A percentile compares a stretch with the other conserved stretches of the same genome.
These are phyloP conservation scores for Eilema caniola DNA, from an alignment of 2,888 invertebrate species.

Conservation along the genomic window DNA sequence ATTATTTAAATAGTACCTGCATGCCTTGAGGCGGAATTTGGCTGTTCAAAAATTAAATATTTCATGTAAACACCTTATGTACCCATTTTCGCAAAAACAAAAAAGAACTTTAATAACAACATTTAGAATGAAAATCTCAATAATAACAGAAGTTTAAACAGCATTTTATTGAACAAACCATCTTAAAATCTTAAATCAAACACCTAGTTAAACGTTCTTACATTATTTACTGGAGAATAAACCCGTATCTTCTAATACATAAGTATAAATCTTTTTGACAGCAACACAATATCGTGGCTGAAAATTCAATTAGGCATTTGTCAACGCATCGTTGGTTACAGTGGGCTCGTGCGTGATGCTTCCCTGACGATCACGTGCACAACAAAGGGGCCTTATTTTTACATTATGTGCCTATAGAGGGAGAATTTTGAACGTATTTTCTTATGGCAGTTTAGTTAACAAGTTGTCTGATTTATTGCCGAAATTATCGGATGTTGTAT, in stretches of 20 bases:
- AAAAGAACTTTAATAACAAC: no score
- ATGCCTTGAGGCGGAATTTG: no score
- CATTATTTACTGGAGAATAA: constrained; percentile 30
- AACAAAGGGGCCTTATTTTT: constrained; percentile 66
- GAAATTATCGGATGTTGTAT: constrained; percentile 46
- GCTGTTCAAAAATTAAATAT: no score
- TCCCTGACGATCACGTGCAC: constrained; percentile 61
- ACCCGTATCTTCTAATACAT: constrained; percentile 37
- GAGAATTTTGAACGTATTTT: constrained; percentile 41
- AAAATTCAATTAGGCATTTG: constrained; percentile 82
- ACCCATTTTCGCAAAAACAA: no score
- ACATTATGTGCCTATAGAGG: constrained; percentile 59
- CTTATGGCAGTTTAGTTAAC: constrained; percentile 49
- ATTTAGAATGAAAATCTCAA: no score
- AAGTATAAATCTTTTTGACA: constrained; percentile 69
- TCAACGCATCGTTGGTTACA: constrained; percentile 70
- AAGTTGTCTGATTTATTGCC: constrained; percentile 60
- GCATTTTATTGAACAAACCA: not conserved
- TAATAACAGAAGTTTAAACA: not conserved
- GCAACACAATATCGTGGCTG: constrained; percentile 67
- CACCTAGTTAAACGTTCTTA: constrained; percentile 9
- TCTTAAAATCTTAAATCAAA: constrained; percentile 27
- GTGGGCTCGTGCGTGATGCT: constrained; percentile 71
- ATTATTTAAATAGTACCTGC: no score
- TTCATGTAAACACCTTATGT: no score